These are phyloP conservation scores for Artemia franciscana DNA, from an alignment of 1,140 invertebrate species.

Conservation along the genomic window DNA sequence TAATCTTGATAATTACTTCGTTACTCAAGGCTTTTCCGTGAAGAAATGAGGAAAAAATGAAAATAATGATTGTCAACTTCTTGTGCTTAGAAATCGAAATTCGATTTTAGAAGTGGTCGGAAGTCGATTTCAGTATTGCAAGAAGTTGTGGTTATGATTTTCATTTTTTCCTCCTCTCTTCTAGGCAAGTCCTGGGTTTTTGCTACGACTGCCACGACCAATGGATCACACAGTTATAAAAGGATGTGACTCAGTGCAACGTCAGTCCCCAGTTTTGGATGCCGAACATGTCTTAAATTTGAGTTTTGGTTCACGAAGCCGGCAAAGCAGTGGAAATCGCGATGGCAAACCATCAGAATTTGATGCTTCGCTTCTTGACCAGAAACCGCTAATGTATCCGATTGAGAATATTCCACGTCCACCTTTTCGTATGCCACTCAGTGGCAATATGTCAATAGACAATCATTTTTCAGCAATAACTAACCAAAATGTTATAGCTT, in stretches of 20 bases:
- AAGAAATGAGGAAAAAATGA: constrained; percentile 2
- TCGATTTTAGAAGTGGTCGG: neutral
- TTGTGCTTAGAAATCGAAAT: constrained; percentile 26
- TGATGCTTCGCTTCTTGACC: neutral
- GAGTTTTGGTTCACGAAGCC: neutral
- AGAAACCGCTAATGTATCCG: neutral
- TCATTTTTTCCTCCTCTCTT: constrained; percentile 3
- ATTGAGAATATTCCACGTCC: neutral
- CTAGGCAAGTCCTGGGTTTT: neutral
- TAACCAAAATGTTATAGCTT: neutral
- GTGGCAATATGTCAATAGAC: neutral
- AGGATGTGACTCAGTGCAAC: neutral
- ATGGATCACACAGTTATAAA: neutral
- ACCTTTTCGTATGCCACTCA: neutral
- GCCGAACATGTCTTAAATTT: neutral
- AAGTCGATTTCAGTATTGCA: constrained; percentile 4
- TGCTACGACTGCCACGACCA: too few species aligned
- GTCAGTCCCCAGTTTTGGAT: neutral
- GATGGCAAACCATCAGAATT: neutral
- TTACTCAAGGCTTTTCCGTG: neutral
- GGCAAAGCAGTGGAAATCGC: neutral
- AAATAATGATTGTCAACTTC: constrained; percentile 80
- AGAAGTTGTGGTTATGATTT: constrained; percentile 9
- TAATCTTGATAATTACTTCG: too few species aligned
- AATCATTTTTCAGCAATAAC: neutral